A percentile compares a stretch with the other conserved stretches of the same genome.
Evolutionary conservation across 1,140 invertebrate species (phyloP).

Genomic region (Luehdorfia chinensis): DNA sequence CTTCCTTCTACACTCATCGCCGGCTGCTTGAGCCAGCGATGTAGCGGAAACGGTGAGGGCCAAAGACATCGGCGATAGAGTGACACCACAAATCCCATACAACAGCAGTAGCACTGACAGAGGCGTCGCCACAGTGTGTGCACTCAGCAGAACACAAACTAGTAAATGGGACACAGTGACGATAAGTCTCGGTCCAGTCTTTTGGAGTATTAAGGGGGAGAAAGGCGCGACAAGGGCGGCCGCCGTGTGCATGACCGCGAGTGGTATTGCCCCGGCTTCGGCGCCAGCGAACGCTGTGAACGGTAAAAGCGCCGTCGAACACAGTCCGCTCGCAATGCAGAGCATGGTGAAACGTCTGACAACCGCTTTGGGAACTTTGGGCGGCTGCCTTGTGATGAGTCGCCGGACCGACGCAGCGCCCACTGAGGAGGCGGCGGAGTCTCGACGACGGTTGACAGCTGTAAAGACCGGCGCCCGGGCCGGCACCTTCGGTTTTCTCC

Average conservation of each 20-base stretch:
- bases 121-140: slow-evolving; percentile 53
- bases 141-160: slow-evolving; percentile 45
- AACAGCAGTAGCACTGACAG: slow-evolving; percentile 74
- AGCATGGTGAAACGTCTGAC: slow-evolving; percentile 73
- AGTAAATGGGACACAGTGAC: slow-evolving; percentile 43
- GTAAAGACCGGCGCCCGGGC: slow-evolving; percentile 33
- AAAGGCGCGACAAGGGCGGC: slow-evolving; percentile 80
- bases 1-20: slow-evolving; percentile 64
- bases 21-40: slow-evolving; percentile 56
- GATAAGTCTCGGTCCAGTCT: slow-evolving; percentile 48
- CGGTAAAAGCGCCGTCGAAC: slow-evolving; percentile 58
- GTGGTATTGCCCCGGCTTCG: slow-evolving; percentile 74
- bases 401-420: slow-evolving; percentile 83
- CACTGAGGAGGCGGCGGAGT: slow-evolving; percentile 82
- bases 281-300: slow-evolving; percentile 65
- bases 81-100: slow-evolving; percentile 80
- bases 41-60: slow-evolving; percentile 77
- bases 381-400: slow-evolving; percentile 72
- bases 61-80: slow-evolving; percentile 76
- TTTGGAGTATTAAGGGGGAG: slow-evolving; percentile 76
- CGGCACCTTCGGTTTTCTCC: slow-evolving; percentile 50
- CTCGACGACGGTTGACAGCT: slow-evolving; percentile 75
- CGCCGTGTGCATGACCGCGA: slow-evolving; percentile 74
- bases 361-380: slow-evolving; percentile 68
- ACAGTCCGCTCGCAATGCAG: slow-evolving; percentile 71